Base-by-base conservation (phyloP, 2,888 invertebrate genomes). In the Incurvaria masculella region DNA sequence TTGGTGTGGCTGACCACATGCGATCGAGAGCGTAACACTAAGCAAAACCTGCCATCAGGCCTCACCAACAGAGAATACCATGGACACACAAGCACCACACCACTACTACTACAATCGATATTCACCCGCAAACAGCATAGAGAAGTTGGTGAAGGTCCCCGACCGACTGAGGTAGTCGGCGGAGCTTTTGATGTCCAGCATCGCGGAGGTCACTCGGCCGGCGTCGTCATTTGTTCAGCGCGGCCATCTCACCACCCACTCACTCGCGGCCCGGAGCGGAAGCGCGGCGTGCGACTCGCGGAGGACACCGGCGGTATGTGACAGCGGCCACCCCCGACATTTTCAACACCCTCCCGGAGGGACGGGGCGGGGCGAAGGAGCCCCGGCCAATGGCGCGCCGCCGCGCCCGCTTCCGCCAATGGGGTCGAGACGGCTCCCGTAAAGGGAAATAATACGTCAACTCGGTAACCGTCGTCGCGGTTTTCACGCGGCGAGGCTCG, bases 51-150 rank as follows among this genome's bases (percentile, higher is more conserved):
- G n/a, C n/a, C n/a, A n/a, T n/a, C n/a, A n/a, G n/a, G n/a, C n/a
- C n/a, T n/a, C n/a, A n/a, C n/a, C n/a, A n/a, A n/a, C n/a, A n/a
- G n/a, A n/a, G n/a, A n/a, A n/a, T n/a, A n/a, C 14, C 33, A 33
- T 57, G 57, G 56, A 56, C 55, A 56, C 53, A 53, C 14, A 42
- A 3, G 48, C 53, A 52, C 53, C 52, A 38, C 55, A 55, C 53
- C 53, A 49, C 59, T 33, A 33, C 14, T 8, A 33, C 3, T 14
- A 33, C 14, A 56, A 59, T 53, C 48, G 48, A 72, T 70, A 81
- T 79, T 81, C 87, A 92, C 92, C 92, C 79, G 91, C 91, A 81
- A 94, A 93, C 66, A 94, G 85, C 94, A 94, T 94, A 75, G 94
- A 93, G 83, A 94, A 91, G 81, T 94, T 94, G 74, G 93, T 90